Percentiles rank a stretch among this genome's conserved stretches.
Conservation (phyloP, 2,888 invertebrate species). For the Empis stercorea region DNA sequence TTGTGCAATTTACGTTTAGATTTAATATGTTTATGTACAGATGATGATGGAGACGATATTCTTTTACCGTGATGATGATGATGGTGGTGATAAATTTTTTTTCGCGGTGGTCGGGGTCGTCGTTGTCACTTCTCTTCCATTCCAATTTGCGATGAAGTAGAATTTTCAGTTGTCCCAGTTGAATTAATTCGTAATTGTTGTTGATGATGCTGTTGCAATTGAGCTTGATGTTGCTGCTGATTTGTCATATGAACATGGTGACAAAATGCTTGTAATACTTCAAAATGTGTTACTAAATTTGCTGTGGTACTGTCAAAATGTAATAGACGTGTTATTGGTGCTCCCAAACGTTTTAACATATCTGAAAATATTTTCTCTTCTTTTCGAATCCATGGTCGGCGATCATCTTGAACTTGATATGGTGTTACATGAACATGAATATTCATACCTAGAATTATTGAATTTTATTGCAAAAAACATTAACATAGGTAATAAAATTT, state of each 20-base stretch:
- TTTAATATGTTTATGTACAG: constrained; percentile 18
- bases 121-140: constrained; percentile 36
- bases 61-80: constrained; percentile 10
- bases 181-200: constrained; percentile 9
- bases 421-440: constrained; percentile 75
- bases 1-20: constrained; percentile 34
- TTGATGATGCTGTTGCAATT: constrained; percentile 15
- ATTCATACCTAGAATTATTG: constrained; percentile 43
- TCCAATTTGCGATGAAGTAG: not conserved
- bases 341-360: constrained; percentile 50
- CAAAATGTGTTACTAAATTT: constrained; percentile 63
- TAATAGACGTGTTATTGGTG: constrained; percentile 47
- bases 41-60: constrained; percentile 20
- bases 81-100: constrained; percentile 1
- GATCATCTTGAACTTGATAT: constrained; percentile 73
- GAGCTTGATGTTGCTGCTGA: constrained; percentile 20
- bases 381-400: constrained; percentile 70
- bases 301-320: constrained; percentile 45
- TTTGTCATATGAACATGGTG: constrained; percentile 32
- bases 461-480: too few relatives aligned
- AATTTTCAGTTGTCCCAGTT: not conserved
- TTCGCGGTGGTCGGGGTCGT: constrained; percentile 11
- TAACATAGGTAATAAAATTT: too few relatives aligned
- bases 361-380: constrained; percentile 69
- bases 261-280: constrained; percentile 51